Base-by-base conservation (phyloP, 2,888 invertebrate genomes). In the Fabriciana adippe region DNA sequence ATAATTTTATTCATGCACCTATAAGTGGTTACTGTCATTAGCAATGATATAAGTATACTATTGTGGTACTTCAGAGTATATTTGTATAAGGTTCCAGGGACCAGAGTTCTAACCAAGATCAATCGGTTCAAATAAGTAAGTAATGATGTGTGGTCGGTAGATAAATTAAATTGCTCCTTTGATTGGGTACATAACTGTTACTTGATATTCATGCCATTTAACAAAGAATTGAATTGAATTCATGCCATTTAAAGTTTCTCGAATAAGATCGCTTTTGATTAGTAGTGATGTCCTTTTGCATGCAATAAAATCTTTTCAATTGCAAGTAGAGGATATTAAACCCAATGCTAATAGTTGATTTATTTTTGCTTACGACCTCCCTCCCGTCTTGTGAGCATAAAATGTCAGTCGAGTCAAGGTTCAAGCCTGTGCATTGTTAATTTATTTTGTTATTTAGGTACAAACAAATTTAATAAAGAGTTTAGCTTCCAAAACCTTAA, bases 111-210 rank as follows among this genome's bases (percentile, higher is more conserved):
- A 31, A 35, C 18, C 55, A 45, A 61, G 55, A 70, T 70, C 70
- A 70, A 70, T 70, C 59, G 62, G 65, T 68, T 61, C 62, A 62
- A 70, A 69, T 64, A 67, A 69, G 67, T 67, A 64, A 63, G 67
- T 55, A 68, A 55, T 21, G 53, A 55, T 68, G 69, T 69, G 71
- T 69, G 69, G 71, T 64, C 69, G 48, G 64, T 63, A 66, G 59
- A 66, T 57, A 69, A 64, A 71, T 69, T 66, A 64, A 66, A 69
- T 69, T 69, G 69, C 60, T 71, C 60, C 63, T 55, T 70, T 70
- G 66, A 71, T 69, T 71, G 69, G 66, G 60, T 60, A 31, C 64
- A 62, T 41, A 54, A 69, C 64, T 64, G 62, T 63, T 66, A 66
- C 63, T 56, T 69, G 69, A 67, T 69, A 67, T 67, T 69, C 69